These are phyloP conservation scores for Stichodactyla helianthus DNA, from an alignment of 64 coral and sea anemone genomes.

Conservation along the genomic window DNA sequence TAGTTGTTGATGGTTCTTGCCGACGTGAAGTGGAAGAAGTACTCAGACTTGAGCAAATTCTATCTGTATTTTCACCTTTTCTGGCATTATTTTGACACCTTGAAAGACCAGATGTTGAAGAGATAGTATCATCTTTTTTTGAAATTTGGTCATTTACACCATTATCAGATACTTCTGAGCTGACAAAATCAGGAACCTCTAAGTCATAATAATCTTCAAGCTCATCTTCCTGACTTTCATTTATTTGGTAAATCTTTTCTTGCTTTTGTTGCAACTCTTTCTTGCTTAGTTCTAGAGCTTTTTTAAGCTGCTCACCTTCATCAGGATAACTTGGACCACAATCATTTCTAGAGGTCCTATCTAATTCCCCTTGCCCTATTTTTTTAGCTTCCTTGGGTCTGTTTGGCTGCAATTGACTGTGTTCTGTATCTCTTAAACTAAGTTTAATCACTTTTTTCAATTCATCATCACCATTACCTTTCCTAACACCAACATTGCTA, in stretches of 20 bases:
- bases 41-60: not conserved
- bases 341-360: not conserved
- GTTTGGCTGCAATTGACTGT: not conserved
- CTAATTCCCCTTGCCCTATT: too few relatives aligned
- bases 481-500: not conserved
- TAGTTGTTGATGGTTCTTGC: not conserved
- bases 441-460: not conserved
- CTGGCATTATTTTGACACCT: not conserved
- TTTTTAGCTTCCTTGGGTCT: not conserved
- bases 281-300: slow-evolving; percentile 24
- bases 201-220: not conserved
- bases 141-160: not conserved
- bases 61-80: not conserved
- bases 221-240: not conserved
- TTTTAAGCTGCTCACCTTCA: not conserved
- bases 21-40: not conserved
- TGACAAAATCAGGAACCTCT: slow-evolving; percentile 8
- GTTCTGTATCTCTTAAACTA: not conserved
- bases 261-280: not conserved
- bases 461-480: not conserved
- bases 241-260: not conserved
- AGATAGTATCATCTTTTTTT: not conserved
- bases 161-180: not conserved
- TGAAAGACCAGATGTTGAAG: not conserved
- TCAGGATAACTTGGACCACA: not conserved